phyloP scores from a whole-genome alignment of 2,113 vertebrate genomes.

The Clarias macrocephalus region DNA sequence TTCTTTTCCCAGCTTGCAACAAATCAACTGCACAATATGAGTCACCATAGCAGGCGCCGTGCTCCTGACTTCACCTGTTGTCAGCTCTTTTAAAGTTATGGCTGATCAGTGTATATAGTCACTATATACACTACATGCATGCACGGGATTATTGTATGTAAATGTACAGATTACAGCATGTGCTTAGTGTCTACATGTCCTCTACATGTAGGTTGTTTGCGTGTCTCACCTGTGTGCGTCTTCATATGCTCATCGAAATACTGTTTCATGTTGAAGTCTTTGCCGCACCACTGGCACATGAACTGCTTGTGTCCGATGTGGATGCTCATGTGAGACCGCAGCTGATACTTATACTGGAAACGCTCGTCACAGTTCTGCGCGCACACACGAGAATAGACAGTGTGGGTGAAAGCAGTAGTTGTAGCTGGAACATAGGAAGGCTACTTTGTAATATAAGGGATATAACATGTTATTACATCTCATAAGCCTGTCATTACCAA shows the following conservation, averaged over 20 bases:
- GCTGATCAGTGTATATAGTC: background rate
- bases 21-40: too few relatives aligned
- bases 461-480: constrained; percentile 48
- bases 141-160: background rate
- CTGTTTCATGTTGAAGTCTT: constrained; percentile 99
- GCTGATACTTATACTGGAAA: constrained; percentile 98
- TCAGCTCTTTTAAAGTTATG: background rate
- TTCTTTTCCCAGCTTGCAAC: background rate
- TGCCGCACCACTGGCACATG: constrained; percentile 99
- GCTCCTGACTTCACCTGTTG: background rate
- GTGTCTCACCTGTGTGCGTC: constrained; percentile 91
- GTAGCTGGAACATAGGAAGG: constrained; percentile 11
- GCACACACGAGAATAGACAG: constrained; percentile 37
- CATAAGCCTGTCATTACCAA: constrained; percentile 50
- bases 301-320: constrained; percentile 98
- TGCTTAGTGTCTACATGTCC: background rate
- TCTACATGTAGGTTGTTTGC: background rate
- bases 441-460: constrained; percentile 26
- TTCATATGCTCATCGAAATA: constrained; percentile 99
- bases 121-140: background rate
- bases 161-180: background rate
- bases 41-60: too few relatives aligned
- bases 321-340: constrained; percentile 97
- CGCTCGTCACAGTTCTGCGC: constrained; percentile 89
- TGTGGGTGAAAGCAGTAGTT: constrained; percentile 44